These are phyloP conservation scores for Montifringilla adamsi DNA, from an alignment of 2,113 vertebrate genomes.

Conservation along the genomic window DNA sequence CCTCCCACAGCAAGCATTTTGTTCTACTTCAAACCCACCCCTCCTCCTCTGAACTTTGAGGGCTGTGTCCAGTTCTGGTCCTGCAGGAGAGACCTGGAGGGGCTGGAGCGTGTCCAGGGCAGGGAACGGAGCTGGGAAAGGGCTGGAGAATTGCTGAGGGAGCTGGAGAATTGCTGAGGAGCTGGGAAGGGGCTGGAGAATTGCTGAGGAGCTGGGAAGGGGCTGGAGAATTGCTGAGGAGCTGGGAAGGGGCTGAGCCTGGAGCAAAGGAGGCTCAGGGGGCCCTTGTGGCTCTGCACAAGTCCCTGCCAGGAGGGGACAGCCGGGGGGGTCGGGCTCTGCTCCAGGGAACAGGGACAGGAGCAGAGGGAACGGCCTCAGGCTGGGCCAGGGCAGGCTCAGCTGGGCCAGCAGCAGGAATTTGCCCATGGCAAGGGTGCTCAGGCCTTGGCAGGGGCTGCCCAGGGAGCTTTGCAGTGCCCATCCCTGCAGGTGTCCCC, in stretches of 20 bases:
- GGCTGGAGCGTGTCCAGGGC: background rate
- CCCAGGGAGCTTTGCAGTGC: too few relatives aligned
- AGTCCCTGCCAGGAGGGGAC: background rate
- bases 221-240: background rate
- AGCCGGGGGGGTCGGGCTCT: background rate
- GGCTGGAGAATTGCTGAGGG: too few relatives aligned
- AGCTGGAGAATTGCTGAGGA: background rate
- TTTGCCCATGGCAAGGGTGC: too few relatives aligned
- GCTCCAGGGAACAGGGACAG: background rate
- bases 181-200: background rate
- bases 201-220: background rate
- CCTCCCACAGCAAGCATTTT: rapidly evolving
- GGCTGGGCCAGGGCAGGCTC: too few relatives aligned
- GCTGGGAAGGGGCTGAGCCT: background rate
- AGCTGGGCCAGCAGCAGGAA: too few relatives aligned
- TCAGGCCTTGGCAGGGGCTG: too few relatives aligned
- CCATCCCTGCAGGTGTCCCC: too few relatives aligned
- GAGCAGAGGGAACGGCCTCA: background rate
- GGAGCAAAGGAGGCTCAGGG: background rate
- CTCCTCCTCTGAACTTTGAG: background rate
- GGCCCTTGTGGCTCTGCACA: background rate
- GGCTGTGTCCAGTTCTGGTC: background rate
- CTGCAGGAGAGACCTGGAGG: background rate
- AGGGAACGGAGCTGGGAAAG: background rate
- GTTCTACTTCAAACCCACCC: background rate